Evolutionary conservation across 2,888 invertebrate genomes (phyloP).

Genomic region (Nomada lathburiana): DNA sequence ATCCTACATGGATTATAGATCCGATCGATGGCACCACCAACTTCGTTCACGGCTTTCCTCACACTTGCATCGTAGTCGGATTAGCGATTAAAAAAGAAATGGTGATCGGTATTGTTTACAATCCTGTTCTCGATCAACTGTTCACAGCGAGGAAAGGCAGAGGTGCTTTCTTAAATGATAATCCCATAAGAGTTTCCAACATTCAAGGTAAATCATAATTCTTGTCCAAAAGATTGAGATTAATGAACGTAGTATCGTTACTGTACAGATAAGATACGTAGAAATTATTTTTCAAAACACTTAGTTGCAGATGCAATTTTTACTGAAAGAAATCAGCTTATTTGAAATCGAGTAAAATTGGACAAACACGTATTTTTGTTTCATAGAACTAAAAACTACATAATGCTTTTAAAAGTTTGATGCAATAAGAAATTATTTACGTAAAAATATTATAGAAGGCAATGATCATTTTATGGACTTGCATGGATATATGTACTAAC

Average conservation of each 20-base stretch:
- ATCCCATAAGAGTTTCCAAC: slow-evolving; percentile 86
- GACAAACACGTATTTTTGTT: no score
- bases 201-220: slow-evolving; percentile 83
- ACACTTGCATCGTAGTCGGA: slow-evolving; percentile 90
- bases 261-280: no score
- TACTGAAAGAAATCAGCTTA: no score
- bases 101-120: slow-evolving; percentile 91
- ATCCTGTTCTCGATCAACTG: slow-evolving; percentile 90
- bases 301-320: no score
- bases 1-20: slow-evolving; percentile 94
- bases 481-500: no score
- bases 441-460: no score
- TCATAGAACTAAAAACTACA: no score
- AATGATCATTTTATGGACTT: no score
- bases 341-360: no score
- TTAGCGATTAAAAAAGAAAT: slow-evolving; percentile 87
- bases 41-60: slow-evolving; percentile 90
- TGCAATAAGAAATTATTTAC: no score
- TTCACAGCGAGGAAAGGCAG: slow-evolving; percentile 90
- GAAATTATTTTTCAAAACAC: no score
- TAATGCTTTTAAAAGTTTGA: no score
- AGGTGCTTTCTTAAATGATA: slow-evolving; percentile 92
- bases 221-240: not conserved
- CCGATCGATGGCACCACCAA: slow-evolving; percentile 97
- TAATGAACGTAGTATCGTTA: not conserved